A percentile compares a stretch with the other conserved stretches of the same genome.
phyloP scores from a whole-genome alignment of 2,888 invertebrate genomes.

The Drosophila algonquin region DNA sequence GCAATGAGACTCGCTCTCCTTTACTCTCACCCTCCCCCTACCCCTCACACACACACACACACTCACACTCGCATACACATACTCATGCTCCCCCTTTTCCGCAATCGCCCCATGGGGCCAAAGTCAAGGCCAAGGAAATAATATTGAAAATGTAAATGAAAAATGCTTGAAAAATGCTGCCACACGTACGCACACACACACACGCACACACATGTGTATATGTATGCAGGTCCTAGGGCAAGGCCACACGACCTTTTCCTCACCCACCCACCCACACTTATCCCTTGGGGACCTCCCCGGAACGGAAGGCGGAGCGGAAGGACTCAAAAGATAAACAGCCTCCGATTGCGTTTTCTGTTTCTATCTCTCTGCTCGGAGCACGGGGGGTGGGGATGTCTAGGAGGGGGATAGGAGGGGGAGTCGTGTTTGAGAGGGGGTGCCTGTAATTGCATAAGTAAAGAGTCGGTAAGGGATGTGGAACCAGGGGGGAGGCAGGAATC shows the following conservation, averaged over 20 bases:
- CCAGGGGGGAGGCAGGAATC: neutral
- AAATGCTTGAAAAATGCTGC: too few species aligned
- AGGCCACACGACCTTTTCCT: conserved; percentile 17
- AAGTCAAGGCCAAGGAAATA: conserved; percentile 53
- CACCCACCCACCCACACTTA: neutral
- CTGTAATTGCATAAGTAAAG: conserved; percentile 25
- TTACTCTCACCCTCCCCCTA: too few species aligned
- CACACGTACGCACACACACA: neutral
- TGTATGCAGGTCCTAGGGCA: conserved; percentile 20
- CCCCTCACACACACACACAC: neutral
- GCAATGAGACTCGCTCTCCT: conserved; percentile 19
- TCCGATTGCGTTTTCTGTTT: conserved; percentile 61
- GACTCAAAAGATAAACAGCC: conserved; percentile 71
- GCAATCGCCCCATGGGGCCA: neutral
- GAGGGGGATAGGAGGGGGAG: neutral
- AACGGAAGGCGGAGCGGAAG: conserved; percentile 26
- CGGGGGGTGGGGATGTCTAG: too few species aligned
- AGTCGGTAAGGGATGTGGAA: neutral
- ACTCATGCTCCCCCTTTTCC: too few species aligned
- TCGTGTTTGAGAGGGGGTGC: neutral
- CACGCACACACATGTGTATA: neutral
- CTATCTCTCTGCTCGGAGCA: neutral
- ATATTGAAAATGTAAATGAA: conserved; percentile 71
- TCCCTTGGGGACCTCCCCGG: neutral
- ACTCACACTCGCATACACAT: neutral